Percentiles rank a stretch among this genome's conserved stretches.
Evolutionary conservation across 2,888 invertebrate genomes (phyloP).

Genomic region (Cerastis rubricosa): DNA sequence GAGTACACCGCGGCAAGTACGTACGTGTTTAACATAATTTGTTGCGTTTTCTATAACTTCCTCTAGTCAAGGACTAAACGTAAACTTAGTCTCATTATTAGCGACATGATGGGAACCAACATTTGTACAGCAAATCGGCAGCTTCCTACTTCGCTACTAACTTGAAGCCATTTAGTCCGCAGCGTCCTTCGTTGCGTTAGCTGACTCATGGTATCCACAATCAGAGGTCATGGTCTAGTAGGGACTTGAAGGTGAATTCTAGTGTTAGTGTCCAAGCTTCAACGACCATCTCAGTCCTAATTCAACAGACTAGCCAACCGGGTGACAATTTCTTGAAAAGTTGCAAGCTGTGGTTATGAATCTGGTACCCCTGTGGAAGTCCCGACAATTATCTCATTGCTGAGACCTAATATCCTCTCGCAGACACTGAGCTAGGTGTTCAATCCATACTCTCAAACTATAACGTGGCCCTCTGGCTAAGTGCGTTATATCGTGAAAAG

Average conservation of each 20-base stretch:
- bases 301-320: neutral
- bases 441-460: neutral
- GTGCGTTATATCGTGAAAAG: neutral
- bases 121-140: neutral
- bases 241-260: neutral
- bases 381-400: slow-evolving; percentile 8
- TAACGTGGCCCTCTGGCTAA: neutral
- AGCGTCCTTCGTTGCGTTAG: neutral
- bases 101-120: neutral
- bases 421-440: neutral
- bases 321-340: neutral
- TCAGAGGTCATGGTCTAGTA: neutral
- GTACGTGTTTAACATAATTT: neutral
- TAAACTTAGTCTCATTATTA: neutral
- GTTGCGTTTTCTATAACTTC: slow-evolving; percentile 12
- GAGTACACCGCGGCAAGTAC: neutral
- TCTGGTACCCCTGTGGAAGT: neutral
- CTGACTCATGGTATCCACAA: neutral
- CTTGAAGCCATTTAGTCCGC: neutral
- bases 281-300: no score
- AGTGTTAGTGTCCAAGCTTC: neutral
- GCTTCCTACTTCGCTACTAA: neutral
- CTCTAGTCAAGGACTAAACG: no score
- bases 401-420: neutral
- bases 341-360: slow-evolving; percentile 3